Evolutionary conservation across 1,140 invertebrate species (phyloP).

Genomic region (Artemia franciscana): DNA sequence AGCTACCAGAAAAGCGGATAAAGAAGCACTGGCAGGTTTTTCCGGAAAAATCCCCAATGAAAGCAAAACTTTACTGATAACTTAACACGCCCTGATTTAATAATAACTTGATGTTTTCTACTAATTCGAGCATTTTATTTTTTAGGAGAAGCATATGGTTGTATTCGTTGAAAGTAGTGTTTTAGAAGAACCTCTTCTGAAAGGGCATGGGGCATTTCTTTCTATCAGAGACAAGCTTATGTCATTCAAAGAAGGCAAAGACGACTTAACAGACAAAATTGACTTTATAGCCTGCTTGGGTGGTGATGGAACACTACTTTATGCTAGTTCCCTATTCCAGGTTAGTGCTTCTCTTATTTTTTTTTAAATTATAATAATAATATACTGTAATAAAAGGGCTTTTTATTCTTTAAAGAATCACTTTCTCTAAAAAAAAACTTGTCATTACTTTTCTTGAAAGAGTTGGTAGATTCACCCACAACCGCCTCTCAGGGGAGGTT

Average conservation of each 20-base stretch:
- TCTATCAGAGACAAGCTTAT: slow-evolving; percentile 56
- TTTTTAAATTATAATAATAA: not conserved
- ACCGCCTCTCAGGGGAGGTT: no score
- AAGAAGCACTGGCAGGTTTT: no score
- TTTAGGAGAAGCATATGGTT: slow-evolving; percentile 72
- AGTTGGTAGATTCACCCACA: no score
- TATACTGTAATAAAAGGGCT: not conserved
- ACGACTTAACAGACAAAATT: slow-evolving; percentile 57
- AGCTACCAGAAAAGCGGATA: no score
- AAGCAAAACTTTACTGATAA: no score
- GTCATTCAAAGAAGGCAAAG: slow-evolving; percentile 65
- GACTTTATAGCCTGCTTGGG: slow-evolving; percentile 90
- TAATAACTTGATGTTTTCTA: no score
- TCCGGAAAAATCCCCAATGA: no score
- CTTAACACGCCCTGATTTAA: not conserved
- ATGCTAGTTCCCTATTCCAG: slow-evolving; percentile 76
- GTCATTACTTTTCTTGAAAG: not conserved
- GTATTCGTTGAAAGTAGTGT: slow-evolving; percentile 79
- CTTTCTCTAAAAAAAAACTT: not conserved
- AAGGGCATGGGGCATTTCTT: slow-evolving; percentile 39
- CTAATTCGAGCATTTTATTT: slow-evolving; percentile 13
- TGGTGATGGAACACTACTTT: slow-evolving; percentile 84
- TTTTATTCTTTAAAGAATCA: not conserved
- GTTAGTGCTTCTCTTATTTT: not conserved
- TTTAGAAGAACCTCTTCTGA: slow-evolving; percentile 49